These are phyloP conservation scores for Ctenochaetus hawaiiensis DNA, from an alignment of 2,797 vertebrate genomes.

Conservation along the genomic window DNA sequence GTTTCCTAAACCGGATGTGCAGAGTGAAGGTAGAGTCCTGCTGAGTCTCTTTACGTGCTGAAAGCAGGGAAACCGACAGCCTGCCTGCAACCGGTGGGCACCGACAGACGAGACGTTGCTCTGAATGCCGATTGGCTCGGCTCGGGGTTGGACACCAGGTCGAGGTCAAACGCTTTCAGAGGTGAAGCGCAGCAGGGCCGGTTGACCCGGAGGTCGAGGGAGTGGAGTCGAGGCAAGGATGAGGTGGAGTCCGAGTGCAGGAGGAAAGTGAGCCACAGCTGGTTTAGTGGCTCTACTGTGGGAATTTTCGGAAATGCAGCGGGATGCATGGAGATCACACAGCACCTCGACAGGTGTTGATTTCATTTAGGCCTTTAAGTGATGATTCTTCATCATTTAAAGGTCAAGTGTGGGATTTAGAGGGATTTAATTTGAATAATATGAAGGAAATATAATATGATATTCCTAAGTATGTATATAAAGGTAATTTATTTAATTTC, in stretches of 20 bases:
- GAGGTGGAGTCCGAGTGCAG: conserved; percentile 29
- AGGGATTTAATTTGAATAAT: too few relatives aligned
- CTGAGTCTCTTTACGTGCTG: conserved; percentile 3
- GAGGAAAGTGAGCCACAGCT: conserved; percentile 11
- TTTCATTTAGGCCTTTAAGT: not conserved
- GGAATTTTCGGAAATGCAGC: not conserved
- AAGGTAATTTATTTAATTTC: too few relatives aligned
- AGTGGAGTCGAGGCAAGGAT: conserved; percentile 40
- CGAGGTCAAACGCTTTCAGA: conserved; percentile 61
- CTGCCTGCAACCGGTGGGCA: conserved; percentile 13
- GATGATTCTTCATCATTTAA: not conserved
- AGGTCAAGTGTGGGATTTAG: too few relatives aligned
- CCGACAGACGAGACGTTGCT: not conserved
- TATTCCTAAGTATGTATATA: too few relatives aligned
- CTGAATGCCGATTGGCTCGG: conserved; percentile 49
- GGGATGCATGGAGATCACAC: not conserved
- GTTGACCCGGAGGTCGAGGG: conserved; percentile 40
- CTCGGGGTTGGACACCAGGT: conserved; percentile 21
- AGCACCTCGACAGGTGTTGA: conserved; percentile 8
- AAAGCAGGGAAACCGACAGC: conserved; percentile 21
- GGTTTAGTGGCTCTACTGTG: not conserved
- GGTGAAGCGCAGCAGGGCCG: conserved; percentile 44
- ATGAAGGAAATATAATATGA: too few relatives aligned
- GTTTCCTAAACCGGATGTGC: conserved; percentile 30
- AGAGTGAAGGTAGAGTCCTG: conserved; percentile 11